phyloP scores from a whole-genome alignment of 2,888 invertebrate genomes.

The Chrysotoxum bicinctum region DNA sequence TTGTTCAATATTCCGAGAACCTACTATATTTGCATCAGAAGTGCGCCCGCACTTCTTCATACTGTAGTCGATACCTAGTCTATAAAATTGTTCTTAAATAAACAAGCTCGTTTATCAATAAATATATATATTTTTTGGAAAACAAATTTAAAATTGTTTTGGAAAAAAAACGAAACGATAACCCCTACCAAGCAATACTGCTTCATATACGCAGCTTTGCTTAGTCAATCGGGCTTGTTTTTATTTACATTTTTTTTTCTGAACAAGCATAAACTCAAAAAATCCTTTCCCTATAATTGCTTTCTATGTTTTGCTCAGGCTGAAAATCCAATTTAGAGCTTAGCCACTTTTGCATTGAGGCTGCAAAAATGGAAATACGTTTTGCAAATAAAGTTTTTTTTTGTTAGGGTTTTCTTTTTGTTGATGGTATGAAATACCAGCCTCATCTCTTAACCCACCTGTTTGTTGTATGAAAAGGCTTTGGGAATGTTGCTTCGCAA shows the following conservation, averaged over 20 bases:
- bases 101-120: constrained; percentile 14
- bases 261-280: constrained; percentile 48
- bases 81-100: constrained; percentile 11
- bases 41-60: neutral
- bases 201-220: neutral
- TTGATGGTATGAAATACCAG: neutral
- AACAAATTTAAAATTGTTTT: neutral
- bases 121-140: neutral
- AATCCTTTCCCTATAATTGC: constrained; percentile 71
- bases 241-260: neutral
- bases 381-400: constrained; percentile 37
- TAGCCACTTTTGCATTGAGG: constrained; percentile 60
- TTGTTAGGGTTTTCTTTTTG: constrained; percentile 7
- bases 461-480: constrained; percentile 27
- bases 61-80: neutral
- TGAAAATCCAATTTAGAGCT: constrained; percentile 68
- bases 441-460: constrained; percentile 2
- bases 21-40: neutral
- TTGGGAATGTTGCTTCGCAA: neutral
- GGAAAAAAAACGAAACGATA: neutral
- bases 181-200: neutral
- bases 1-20: neutral
- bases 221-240: constrained; percentile 28
- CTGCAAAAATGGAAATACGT: constrained; percentile 57
- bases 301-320: constrained; percentile 55